Evolutionary conservation across 2,113 vertebrate species (phyloP).

Genomic region (Dipodomys spectabilis): DNA sequence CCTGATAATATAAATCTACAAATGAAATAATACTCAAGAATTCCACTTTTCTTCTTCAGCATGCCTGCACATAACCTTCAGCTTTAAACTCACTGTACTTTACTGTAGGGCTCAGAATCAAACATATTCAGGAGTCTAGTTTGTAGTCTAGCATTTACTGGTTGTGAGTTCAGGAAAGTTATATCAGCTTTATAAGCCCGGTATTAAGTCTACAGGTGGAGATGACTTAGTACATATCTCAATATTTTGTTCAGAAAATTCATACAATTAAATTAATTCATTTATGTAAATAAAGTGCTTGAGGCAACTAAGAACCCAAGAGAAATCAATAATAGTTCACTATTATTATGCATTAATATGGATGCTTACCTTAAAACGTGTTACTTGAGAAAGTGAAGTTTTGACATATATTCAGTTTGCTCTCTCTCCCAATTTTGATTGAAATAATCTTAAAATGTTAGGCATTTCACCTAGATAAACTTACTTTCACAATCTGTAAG

Average conservation of each 20-base stretch:
- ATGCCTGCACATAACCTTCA: conserved; percentile 11
- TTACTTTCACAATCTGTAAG: neutral
- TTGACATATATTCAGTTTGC: neutral
- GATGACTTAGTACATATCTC: neutral
- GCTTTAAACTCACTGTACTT: neutral
- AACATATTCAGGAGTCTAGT: neutral
- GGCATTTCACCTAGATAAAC: neutral
- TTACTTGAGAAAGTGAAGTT: neutral
- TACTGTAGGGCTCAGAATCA: accelerated
- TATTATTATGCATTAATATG: neutral
- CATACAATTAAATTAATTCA: conserved; percentile 14
- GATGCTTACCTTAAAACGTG: conserved; percentile 6
- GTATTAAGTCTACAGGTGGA: neutral
- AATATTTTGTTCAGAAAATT: conserved; percentile 1
- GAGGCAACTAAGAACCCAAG: neutral
- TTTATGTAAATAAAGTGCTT: neutral
- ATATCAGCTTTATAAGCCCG: neutral
- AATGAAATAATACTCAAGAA: conserved; percentile 56
- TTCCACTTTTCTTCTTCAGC: conserved; percentile 25
- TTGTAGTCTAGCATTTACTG: neutral
- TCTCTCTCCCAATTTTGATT: neutral
- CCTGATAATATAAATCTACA: conserved; percentile 48
- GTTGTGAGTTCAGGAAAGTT: neutral
- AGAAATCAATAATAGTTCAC: conserved; percentile 14
- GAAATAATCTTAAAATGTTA: conserved; percentile 6